Evolutionary conservation across 2,113 vertebrate species (phyloP).

Genomic region (Odontophorus gujanensis): DNA sequence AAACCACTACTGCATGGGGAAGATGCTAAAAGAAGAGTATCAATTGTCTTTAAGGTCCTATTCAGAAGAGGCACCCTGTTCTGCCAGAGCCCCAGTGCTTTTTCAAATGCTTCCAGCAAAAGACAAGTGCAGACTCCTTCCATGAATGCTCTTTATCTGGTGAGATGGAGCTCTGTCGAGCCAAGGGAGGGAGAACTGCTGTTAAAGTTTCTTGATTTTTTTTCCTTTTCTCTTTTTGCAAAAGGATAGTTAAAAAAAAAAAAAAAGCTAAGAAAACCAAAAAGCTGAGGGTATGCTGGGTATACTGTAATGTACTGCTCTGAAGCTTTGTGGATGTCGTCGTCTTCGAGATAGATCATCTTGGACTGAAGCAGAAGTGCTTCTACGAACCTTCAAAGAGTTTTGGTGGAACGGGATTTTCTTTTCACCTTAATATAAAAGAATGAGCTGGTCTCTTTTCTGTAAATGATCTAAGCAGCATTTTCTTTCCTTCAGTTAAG

Average conservation of each 20-base stretch:
- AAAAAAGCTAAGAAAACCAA: no score
- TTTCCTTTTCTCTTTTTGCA: not conserved
- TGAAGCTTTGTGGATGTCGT: slow-evolving; percentile 29
- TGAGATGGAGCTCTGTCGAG: slow-evolving; percentile 6
- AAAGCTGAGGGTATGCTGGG: not conserved
- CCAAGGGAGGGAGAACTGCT: not conserved
- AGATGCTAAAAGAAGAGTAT: slow-evolving; percentile 27
- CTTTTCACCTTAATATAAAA: not conserved
- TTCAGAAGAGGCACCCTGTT: slow-evolving; percentile 7
- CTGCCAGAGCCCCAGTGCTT: slow-evolving; percentile 10
- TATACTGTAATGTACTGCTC: not conserved
- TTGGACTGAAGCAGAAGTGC: not conserved
- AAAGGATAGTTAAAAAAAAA: not conserved
- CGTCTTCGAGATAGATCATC: not conserved
- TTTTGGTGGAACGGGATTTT: not conserved
- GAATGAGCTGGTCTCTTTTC: not conserved
- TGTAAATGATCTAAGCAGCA: not conserved
- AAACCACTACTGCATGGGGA: not conserved
- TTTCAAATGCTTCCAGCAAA: slow-evolving; percentile 40
- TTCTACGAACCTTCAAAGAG: not conserved
- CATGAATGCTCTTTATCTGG: not conserved
- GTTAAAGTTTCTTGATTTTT: not conserved
- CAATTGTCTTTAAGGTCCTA: slow-evolving; percentile 40
- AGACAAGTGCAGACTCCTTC: slow-evolving; percentile 4
- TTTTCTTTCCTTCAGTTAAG: not conserved